A percentile compares a stretch with the other conserved stretches of the same genome.
phyloP scores from a whole-genome alignment of 2,113 vertebrate species.

The Prionailurus bengalensis region DNA sequence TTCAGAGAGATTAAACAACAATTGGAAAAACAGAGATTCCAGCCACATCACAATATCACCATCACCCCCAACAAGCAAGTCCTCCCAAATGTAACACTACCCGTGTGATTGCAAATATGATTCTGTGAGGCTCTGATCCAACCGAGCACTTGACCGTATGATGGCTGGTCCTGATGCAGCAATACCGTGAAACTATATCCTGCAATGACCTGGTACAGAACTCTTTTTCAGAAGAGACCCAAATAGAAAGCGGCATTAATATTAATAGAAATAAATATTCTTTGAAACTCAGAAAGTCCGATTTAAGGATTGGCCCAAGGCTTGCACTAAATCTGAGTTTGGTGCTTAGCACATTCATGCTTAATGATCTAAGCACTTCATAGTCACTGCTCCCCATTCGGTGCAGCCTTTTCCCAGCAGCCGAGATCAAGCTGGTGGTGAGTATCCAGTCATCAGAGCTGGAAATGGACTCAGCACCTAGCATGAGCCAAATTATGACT shows the following conservation, averaged over 20 bases:
- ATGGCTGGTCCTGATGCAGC: neutral
- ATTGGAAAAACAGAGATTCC: neutral
- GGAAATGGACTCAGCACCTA: slow-evolving; percentile 60
- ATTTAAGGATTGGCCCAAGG: neutral
- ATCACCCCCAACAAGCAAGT: neutral
- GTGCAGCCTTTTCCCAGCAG: neutral
- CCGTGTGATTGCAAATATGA: accelerated
- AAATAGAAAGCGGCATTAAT: neutral
- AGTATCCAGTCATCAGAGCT: slow-evolving; percentile 15
- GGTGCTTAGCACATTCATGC: neutral
- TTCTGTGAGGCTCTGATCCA: neutral
- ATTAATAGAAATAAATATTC: neutral
- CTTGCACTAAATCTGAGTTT: neutral
- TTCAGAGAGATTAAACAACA: slow-evolving; percentile 53
- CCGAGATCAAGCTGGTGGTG: neutral
- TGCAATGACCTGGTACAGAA: neutral
- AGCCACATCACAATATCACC: neutral
- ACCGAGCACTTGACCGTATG: neutral
- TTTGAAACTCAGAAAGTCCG: neutral
- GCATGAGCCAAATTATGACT: slow-evolving; percentile 53
- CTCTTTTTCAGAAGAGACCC: neutral
- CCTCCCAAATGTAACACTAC: neutral
- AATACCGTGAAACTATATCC: neutral
- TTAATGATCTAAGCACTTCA: neutral
- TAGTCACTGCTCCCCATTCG: neutral